These are phyloP conservation scores for Lutraria lutraria DNA, from an alignment of 2,888 invertebrate genomes.

Conservation along the genomic window DNA sequence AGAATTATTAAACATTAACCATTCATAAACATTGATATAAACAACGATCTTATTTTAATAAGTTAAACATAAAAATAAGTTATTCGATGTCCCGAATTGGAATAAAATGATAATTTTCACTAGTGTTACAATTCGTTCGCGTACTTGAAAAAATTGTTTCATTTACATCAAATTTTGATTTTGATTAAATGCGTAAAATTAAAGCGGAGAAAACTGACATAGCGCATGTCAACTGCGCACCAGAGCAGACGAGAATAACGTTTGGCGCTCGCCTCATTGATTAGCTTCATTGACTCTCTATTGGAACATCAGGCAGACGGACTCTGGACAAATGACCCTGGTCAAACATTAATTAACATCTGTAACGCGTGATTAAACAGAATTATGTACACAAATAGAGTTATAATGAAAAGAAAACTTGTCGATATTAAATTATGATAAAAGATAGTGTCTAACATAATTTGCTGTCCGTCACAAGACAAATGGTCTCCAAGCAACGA, in stretches of 20 bases:
- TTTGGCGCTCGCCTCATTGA: background rate
- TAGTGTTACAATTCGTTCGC: too few relatives aligned
- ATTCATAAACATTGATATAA: too few relatives aligned
- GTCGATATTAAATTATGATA: conserved; percentile 59
- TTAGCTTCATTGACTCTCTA: conserved; percentile 15
- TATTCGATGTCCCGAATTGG: too few relatives aligned
- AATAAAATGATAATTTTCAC: too few relatives aligned
- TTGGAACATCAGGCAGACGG: conserved; percentile 37
- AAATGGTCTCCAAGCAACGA: conserved; percentile 1
- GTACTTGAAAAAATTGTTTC: too few relatives aligned
- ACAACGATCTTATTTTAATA: too few relatives aligned
- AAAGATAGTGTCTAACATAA: conserved; percentile 60
- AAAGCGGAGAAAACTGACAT: background rate
- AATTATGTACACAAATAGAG: conserved; percentile 66
- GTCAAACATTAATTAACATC: conserved; percentile 67
- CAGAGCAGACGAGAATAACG: background rate
- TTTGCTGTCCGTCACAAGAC: conserved; percentile 39
- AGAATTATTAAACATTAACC: too few relatives aligned
- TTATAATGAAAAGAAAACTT: conserved; percentile 67
- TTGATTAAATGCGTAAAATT: background rate
- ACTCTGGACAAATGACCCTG: conserved; percentile 40
- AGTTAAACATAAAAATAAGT: too few relatives aligned
- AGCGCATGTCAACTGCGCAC: conserved; percentile 18
- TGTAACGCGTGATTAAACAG: conserved; percentile 64
- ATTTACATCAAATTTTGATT: background rate